Percentiles rank a stretch among this genome's conserved stretches.
phyloP scores from a whole-genome alignment of 2,888 invertebrate species.

The Acanthacorydalis orientalis region DNA sequence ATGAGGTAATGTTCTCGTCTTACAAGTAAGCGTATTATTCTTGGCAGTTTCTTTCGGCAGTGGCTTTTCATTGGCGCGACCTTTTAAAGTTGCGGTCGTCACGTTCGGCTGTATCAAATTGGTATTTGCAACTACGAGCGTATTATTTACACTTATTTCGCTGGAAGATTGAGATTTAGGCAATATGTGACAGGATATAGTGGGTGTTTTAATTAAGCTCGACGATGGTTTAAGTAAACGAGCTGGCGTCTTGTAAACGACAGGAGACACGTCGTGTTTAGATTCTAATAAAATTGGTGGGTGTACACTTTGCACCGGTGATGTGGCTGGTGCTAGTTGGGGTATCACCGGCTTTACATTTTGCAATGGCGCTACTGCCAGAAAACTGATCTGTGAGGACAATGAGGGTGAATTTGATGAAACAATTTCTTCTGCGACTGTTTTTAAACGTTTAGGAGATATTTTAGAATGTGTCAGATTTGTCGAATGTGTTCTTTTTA shows the following conservation, averaged over 20 bases:
- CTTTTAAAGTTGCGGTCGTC: neutral
- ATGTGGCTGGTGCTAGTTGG: too few relatives aligned
- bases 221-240: neutral
- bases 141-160: neutral
- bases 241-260: neutral
- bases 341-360: too few relatives aligned
- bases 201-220: constrained; percentile 1
- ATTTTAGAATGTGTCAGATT: constrained; percentile 1
- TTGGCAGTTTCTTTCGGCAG: neutral
- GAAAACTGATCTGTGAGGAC: too few relatives aligned
- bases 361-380: too few relatives aligned
- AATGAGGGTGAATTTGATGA: neutral
- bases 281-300: neutral
- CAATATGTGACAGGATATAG: constrained; percentile 4
- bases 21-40: neutral
- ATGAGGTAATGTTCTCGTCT: neutral
- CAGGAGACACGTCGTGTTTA: too few relatives aligned
- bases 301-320: neutral
- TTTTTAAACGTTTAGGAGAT: constrained; percentile 5
- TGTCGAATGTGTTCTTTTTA: constrained; percentile 3
- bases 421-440: constrained; percentile 1
- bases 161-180: constrained; percentile 3
- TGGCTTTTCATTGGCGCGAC: neutral
- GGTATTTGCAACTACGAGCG: neutral
- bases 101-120: neutral